Evolutionary conservation across 2,113 vertebrate species (phyloP).

Genomic region (Chaenocephalus aceratus): DNA sequence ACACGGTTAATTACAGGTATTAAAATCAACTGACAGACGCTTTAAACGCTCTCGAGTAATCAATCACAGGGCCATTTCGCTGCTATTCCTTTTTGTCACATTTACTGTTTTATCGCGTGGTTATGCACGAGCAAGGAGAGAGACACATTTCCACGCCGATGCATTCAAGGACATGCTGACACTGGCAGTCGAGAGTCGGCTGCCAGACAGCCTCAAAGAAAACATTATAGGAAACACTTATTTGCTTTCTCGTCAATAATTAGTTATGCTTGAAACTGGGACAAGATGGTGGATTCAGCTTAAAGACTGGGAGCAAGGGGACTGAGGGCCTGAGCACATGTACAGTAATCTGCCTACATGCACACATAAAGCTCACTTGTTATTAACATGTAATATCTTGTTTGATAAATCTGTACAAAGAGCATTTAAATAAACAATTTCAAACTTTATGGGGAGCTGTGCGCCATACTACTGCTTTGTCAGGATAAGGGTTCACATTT

Average conservation of each 20-base stretch:
- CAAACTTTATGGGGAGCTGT: no score
- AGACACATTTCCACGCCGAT: background rate
- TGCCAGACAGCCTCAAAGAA: background rate
- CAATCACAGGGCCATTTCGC: background rate
- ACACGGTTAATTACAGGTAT: background rate
- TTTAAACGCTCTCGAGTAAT: background rate
- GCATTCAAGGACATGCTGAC: constrained; percentile 10
- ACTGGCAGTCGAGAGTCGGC: background rate
- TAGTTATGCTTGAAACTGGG: no score
- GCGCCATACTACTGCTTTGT: no score
- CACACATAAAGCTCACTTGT: no score
- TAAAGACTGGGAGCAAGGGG: no score
- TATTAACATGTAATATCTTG: no score
- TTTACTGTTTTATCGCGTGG: background rate
- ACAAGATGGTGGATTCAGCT: no score
- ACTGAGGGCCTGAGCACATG: no score
- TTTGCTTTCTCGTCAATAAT: background rate
- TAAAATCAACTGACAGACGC: background rate
- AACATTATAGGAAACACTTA: background rate
- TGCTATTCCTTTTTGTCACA: background rate
- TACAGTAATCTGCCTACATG: no score
- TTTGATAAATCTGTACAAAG: no score
- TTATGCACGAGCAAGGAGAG: background rate
- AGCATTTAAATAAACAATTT: no score
- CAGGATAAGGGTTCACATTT: no score